These are phyloP conservation scores for Tenualosa thibaudeaui DNA, from an alignment of 2,797 vertebrate genomes.

Conservation along the genomic window DNA sequence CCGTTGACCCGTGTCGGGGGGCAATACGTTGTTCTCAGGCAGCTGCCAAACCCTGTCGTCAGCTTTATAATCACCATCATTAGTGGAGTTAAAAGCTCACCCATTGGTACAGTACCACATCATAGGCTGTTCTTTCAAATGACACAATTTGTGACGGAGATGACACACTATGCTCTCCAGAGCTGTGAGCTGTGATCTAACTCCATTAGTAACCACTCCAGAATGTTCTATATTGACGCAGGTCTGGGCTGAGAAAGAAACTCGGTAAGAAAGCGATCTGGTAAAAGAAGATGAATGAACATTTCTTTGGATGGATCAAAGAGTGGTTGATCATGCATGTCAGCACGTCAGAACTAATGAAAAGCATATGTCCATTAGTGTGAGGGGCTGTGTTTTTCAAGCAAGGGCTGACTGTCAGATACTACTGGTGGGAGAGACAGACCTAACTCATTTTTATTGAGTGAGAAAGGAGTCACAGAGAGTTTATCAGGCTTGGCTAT, in stretches of 20 bases:
- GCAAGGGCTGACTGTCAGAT: constrained; percentile 1
- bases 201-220: background rate
- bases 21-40: background rate
- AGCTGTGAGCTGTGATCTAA: background rate
- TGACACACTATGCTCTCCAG: background rate
- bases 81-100: background rate
- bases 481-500: background rate
- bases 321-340: constrained; percentile 2
- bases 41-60: constrained; percentile 13
- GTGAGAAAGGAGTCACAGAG: background rate
- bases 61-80: constrained; percentile 19
- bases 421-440: background rate
- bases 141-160: background rate
- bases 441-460: background rate
- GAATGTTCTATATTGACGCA: background rate
- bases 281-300: background rate
- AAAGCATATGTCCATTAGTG: constrained; percentile 2
- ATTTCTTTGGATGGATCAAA: background rate
- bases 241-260: background rate
- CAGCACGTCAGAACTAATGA: background rate
- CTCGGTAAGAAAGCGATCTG: background rate
- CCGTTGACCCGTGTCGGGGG: background rate
- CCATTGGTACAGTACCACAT: background rate
- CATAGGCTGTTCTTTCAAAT: background rate
- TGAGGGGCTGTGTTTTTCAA: background rate